A percentile compares a stretch with the other conserved stretches of the same genome.
phyloP scores from a whole-genome alignment of 64 coral and sea anemone genomes.

The Montipora capricornis region DNA sequence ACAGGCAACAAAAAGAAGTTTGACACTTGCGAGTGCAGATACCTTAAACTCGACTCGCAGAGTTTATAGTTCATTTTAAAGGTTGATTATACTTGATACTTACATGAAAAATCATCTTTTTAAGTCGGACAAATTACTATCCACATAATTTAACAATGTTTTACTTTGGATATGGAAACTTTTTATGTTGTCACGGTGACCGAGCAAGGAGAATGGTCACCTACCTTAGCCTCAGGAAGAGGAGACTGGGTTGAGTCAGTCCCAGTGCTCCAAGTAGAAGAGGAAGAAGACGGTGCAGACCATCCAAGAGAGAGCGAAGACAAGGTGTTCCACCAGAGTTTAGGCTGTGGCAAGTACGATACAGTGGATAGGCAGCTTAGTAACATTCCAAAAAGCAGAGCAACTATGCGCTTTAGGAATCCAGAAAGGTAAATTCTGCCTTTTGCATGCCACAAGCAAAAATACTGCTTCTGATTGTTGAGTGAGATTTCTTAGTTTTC shows the following conservation, averaged over 20 bases:
- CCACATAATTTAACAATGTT: no score
- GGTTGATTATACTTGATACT: no score
- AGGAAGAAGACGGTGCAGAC: conserved; percentile 82
- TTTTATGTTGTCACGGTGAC: conserved; percentile 40
- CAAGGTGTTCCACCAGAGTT: conserved; percentile 83
- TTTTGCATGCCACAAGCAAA: neutral
- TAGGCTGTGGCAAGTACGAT: conserved; percentile 71
- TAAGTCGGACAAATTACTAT: no score
- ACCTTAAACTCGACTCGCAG: no score
- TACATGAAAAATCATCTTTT: no score
- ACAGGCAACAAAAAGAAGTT: no score
- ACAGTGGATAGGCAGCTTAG: conserved; percentile 75
- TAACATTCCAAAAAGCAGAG: conserved; percentile 21
- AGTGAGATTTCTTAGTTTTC: no score
- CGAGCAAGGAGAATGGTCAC: conserved; percentile 53
- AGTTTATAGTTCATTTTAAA: no score
- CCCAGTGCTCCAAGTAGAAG: conserved; percentile 72
- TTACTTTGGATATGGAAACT: no score
- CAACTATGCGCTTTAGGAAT: neutral
- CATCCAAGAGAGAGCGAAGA: conserved; percentile 87
- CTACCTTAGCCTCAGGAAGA: conserved; percentile 67
- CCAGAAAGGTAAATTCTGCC: conserved; percentile 3
- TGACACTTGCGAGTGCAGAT: no score
- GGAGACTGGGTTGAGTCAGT: conserved; percentile 61
- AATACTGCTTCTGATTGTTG: neutral